Base-by-base conservation (phyloP, 1,140 invertebrate genomes). In the Gryllus bimaculatus region DNA sequence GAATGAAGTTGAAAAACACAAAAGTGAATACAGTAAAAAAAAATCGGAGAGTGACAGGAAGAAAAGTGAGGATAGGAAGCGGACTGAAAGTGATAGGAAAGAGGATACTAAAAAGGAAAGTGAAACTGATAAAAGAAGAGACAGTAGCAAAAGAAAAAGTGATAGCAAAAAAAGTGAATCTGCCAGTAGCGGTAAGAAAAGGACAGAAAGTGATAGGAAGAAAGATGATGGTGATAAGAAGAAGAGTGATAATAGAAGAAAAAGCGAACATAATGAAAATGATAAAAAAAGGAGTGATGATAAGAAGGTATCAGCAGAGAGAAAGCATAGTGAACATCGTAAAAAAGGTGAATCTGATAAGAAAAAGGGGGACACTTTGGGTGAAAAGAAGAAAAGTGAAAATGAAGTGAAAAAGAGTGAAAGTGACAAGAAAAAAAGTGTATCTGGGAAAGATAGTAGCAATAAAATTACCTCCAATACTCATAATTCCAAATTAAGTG, bases 371-470 rank as follows among this genome's bases (percentile, higher is more conserved):
- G 82, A 79, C 79, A 83, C 83, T 18, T 83, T 81, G 47, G 73
- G 75, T 20, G 84, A 82, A 77, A 82, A 83, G 47, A 85, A 83
- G 21, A 79, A 82, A 77, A 81, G 48, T 39, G 79, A 82, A 78
- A 74, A 76, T 18, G 18, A 54, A 78, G 47, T 75, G 77, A 79
- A 82, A 80, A 75, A 81, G 78, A 78, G 79, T 78, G 79, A 78
- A 80, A 79, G 81, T 76, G 78, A 79, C 3, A 39, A 78, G 73
- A 80, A 80, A 73, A 79, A 66, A 7, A 66, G 10, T 66, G 54
- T 66, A 66, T 7, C 54, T 66, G 18, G 54, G 10, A 80, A 15
- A 39, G 21, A 78, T 26, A 26, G n/a, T 54, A 39, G n/a, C 73
- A 80, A 47, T 75, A 47, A 8, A 13, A 18, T 66, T 13, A 66